phyloP scores from a whole-genome alignment of 2,888 invertebrate genomes.

The Acanthosoma haemorrhoidale region DNA sequence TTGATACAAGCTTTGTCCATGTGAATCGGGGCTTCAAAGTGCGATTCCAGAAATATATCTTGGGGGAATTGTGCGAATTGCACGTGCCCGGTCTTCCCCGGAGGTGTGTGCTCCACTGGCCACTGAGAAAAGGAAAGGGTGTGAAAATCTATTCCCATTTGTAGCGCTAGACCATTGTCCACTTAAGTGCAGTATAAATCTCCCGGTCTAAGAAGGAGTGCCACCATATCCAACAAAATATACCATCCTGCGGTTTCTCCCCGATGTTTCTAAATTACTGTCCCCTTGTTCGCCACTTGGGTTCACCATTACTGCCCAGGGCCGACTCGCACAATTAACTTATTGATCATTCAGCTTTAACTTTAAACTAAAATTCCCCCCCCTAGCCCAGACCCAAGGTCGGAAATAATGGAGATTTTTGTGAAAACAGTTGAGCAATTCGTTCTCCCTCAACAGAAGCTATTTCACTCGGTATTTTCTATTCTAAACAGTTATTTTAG shows the following conservation, averaged over 20 bases:
- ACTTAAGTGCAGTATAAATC: slow-evolving; percentile 37
- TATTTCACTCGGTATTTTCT: no score
- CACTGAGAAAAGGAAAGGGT: slow-evolving; percentile 12
- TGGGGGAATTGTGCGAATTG: no score
- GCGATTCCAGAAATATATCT: no score
- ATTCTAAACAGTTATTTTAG: no score
- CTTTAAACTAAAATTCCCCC: neutral
- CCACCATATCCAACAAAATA: neutral
- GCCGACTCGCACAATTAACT: neutral
- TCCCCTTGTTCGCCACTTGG: neutral
- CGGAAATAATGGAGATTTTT: no score
- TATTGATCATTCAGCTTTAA: neutral
- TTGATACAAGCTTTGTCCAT: no score
- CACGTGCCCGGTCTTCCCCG: no score
- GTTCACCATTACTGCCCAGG: no score
- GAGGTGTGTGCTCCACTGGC: slow-evolving; percentile 2
- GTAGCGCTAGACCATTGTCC: slow-evolving; percentile 35
- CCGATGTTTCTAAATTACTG: slow-evolving; percentile 16
- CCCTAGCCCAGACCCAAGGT: no score
- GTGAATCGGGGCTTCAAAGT: no score
- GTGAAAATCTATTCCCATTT: slow-evolving; percentile 35
- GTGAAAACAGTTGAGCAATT: no score
- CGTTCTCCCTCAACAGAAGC: no score
- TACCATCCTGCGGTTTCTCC: neutral
- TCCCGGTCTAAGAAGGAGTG: slow-evolving; percentile 13